Conservation (phyloP, 2,888 invertebrate species). For the Erannis defoliaria region DNA sequence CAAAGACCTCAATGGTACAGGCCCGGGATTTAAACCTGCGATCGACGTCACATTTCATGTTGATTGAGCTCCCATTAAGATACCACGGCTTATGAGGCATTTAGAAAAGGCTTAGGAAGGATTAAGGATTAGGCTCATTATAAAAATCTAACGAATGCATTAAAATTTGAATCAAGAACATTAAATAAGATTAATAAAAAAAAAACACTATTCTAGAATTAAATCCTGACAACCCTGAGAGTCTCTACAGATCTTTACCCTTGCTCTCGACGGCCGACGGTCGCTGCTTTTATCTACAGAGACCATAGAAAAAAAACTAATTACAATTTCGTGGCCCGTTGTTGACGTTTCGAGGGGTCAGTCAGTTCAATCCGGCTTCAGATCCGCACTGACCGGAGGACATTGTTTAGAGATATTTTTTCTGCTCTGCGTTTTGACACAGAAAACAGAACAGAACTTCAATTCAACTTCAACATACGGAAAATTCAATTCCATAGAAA, state of each 20-base stretch:
- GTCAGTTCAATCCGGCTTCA: constrained; percentile 47
- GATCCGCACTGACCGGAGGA: constrained; percentile 6
- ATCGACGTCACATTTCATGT: too few relatives aligned
- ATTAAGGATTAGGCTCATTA: too few relatives aligned
- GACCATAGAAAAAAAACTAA: constrained; percentile 77
- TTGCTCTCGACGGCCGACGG: constrained; percentile 47
- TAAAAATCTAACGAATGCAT: too few relatives aligned
- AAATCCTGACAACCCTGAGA: constrained; percentile 62
- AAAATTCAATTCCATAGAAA: too few relatives aligned
- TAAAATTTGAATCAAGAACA: not conserved
- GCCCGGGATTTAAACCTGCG: too few relatives aligned
- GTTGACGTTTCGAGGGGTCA: constrained; percentile 69
- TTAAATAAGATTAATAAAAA: not conserved
- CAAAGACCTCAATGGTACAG: too few relatives aligned
- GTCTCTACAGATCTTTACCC: constrained; percentile 58
- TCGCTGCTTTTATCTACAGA: constrained; percentile 76
- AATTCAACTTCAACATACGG: too few relatives aligned
- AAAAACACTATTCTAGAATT: not conserved
- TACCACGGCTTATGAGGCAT: too few relatives aligned
- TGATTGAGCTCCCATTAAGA: too few relatives aligned
- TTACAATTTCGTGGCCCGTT: constrained; percentile 71
- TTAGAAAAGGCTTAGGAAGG: too few relatives aligned
- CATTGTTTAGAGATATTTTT: constrained; percentile 5
- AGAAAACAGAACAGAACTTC: too few relatives aligned
- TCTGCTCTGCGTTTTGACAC: not conserved